A percentile compares a stretch with the other conserved stretches of the same genome.
Conservation (phyloP, 2,113 vertebrate genomes). For the Trogon melanurus region DNA sequence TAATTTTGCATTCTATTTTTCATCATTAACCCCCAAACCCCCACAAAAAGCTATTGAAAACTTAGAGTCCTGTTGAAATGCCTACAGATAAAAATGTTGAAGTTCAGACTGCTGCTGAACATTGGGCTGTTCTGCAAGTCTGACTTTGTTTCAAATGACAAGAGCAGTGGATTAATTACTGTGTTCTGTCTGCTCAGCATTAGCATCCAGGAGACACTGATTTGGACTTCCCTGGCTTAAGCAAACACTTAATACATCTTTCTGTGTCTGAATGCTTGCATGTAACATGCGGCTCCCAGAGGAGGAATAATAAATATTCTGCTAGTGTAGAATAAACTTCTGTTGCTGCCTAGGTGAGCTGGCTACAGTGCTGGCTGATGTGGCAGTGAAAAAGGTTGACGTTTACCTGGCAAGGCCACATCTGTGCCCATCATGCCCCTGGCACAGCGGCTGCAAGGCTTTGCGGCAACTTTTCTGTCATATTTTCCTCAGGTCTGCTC, state of each 20-base stretch:
- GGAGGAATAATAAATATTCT: neutral
- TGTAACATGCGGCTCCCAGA: neutral
- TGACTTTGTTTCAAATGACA: neutral
- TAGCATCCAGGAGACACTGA: neutral
- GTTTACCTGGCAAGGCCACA: neutral
- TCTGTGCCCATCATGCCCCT: neutral
- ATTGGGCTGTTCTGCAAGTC: neutral
- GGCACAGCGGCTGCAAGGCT: neutral
- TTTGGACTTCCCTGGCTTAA: slow-evolving; percentile 7
- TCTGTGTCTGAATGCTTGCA: neutral
- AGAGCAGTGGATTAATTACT: neutral
- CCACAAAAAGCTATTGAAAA: neutral
- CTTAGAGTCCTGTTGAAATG: neutral
- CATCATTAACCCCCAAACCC: neutral
- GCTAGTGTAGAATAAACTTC: neutral
- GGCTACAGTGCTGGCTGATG: neutral
- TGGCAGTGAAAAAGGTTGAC: neutral
- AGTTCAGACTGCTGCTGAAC: neutral
- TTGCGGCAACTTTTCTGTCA: neutral
- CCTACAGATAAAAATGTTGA: neutral
- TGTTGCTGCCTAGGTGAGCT: slow-evolving; percentile 1
- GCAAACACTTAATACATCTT: slow-evolving; percentile 32
- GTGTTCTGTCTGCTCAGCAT: neutral
- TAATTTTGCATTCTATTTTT: neutral
- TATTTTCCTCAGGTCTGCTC: neutral